Base-by-base conservation (phyloP, 2,113 vertebrate genomes). In the Peromyscus leucopus region DNA sequence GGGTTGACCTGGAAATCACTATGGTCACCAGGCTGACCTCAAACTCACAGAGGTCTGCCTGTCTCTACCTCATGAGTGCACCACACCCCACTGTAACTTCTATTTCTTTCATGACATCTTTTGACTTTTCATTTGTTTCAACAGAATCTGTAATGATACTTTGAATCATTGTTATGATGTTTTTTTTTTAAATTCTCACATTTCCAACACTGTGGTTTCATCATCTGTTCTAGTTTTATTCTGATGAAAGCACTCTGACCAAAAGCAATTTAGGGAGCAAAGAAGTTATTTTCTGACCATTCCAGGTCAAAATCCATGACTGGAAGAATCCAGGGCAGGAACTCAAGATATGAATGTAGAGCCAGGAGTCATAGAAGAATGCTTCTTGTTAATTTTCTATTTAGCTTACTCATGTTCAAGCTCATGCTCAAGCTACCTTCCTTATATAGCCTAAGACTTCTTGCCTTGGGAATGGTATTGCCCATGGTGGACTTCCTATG, bases 111-210 rank as follows among this genome's bases (percentile, higher is more conserved):
- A 39, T 93, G 36, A 39, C 2, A 51, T 48, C 74, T 96, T 85
- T 3, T 94, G 36, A 59, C n/a, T 91, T 61, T 59, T 55, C 46
- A 84, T 96, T 89, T 65, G 42, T 88, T 92, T 78, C 33, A 48
- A 67, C 33, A 85, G 67, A 94, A 61, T 48, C 67, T 89, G 36
- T 36, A 79, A n/a, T 82, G 42, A 9, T 22, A 13, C 59, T 7
- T 51, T 42, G 19, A 88, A 72, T 2, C 31, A 57, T 48, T 93
- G 33, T 65, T 72, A 39, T 48, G n/a, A 57, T 31, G 33, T 69
- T 63, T 33, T 69, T 31, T 39, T 83, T 79, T 79, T 1, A 48
- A 85, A 42, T 46, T 31, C 12, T 78, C 55, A 63, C n/a, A 36
- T 65, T 67, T 89, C n/a, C 55, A 7, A 59, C 31, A 5, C 31